Conservation (phyloP, 2,113 vertebrate genomes). For the Cyprinus carpio region DNA sequence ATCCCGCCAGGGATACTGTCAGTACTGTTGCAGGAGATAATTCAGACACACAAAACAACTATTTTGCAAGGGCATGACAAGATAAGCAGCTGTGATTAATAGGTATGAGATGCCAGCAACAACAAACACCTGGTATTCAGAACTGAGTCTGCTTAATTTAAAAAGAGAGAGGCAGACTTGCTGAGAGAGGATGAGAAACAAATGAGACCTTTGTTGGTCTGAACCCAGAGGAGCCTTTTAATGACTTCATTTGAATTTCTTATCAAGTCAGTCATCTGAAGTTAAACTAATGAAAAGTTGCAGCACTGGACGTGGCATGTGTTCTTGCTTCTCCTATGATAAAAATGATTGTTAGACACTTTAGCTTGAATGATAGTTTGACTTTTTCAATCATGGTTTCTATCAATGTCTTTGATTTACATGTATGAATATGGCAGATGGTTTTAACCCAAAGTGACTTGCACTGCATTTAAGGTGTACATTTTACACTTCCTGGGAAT, state of each 20-base stretch:
- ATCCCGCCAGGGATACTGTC: constrained; percentile 36
- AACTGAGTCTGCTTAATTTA: not conserved
- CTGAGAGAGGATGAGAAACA: constrained; percentile 24
- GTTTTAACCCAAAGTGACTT: too few relatives aligned
- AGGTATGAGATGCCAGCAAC: constrained; percentile 23
- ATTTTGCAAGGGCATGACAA: constrained; percentile 49
- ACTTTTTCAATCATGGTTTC: not conserved
- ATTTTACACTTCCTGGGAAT: too few relatives aligned
- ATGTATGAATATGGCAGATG: too few relatives aligned
- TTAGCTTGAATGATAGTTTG: constrained; percentile 11
- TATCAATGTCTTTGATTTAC: not conserved
- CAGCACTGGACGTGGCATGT: not conserved
- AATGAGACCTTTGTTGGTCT: constrained; percentile 11
- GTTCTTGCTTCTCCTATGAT: not conserved
- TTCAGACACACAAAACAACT: constrained; percentile 60
- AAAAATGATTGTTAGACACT: not conserved
- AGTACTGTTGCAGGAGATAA: constrained; percentile 53
- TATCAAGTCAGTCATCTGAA: constrained; percentile 41
- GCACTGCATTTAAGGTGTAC: too few relatives aligned
- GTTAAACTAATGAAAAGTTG: constrained; percentile 42
- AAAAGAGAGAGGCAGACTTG: constrained; percentile 7
- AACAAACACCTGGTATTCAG: constrained; percentile 22
- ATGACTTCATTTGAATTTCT: constrained; percentile 55
- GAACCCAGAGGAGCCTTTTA: constrained; percentile 18
- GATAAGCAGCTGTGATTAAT: constrained; percentile 61